Evolutionary conservation across 2,797 vertebrate species (phyloP), one percentile per base, ranked within the genome.

Genomic region (Acrossocheilus wenchowensis): DNA sequence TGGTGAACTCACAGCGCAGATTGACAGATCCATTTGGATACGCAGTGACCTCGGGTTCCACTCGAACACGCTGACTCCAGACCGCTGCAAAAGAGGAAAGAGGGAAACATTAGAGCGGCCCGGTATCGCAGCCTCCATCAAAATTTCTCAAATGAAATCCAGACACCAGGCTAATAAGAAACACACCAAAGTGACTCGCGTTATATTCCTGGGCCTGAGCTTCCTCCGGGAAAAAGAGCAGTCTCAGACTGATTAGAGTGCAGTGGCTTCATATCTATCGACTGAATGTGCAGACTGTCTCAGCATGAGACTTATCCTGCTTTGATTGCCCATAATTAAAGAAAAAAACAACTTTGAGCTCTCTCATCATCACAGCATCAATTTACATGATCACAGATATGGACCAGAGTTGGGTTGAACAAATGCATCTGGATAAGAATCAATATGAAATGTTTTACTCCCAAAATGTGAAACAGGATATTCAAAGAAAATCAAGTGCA

Each of bases 1-100:
- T 89, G 57, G 91, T 85, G 79, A 97, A 96, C 9, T 93, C 88
- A 90, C 97, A 98, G 1, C 93, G 95, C 19, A 98, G 93, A 26
- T 93, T 90, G 12, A 96, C 95, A 0, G 93, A 93, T 72, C 93
- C 91, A 0, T 94, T 95, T 75, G 96, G 93, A 83, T 86, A 93
- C 7, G 96, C 96, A 45, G 92, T 94, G 82, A 97, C 69, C 89
- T 96, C 95, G 23, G 94, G 90, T 0, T 89, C 93, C 0, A 97
- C 97, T 4, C 89, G 92, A 72, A 97, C 95, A 39, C 95, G 94
- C 90, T 96, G 95, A 89, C 93, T 92, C 52, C 81, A 66, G 34
- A 89, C 64, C 62, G 88, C 95, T 96, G 92, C 1, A 80, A 87
- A 69, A 64, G 12, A 66, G 45, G 81, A 66, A 48, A 72, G n/a